Base-by-base conservation (phyloP, 2,888 invertebrate species). In the Temnothorax rugatulus region DNA sequence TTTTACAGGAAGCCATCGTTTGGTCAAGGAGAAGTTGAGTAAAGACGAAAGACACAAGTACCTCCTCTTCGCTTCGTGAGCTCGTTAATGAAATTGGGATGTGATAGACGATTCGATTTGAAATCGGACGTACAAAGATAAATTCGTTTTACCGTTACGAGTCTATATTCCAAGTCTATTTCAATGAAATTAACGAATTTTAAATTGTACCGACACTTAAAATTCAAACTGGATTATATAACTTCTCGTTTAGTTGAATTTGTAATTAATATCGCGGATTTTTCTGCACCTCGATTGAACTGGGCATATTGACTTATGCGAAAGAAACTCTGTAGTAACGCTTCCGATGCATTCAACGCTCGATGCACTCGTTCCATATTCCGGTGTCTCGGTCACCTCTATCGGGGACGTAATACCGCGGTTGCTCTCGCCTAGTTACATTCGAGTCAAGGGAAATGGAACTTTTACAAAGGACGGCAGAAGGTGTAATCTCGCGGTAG, bases 61-160 rank as follows among this genome's bases (percentile, higher is more conserved):
- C 79, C 18, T 71, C 79, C 34, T 71, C 73, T 73, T 21, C 44
- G 71, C 34, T 47, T 68, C 54, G 68, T 52, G 52, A 76, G 41
- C 44, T 79, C 59, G 73, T 79, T 71, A 79, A 79, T 71, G 79
- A 79, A 79, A 73, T 79, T 59, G 73, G 21, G 21, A 71, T 71
- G 57, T 21, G 77, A 57, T 59, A 21, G 54, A 57, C 77, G 54
- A 44, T 59, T 77, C 54, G 54, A 77, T 77, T 41, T 29, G 71
- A 79, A 79, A 71, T 71, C 7, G 57, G 44, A 59, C 15, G 57
- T 59, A 76, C 15, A 68, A 41, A 44, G 15, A n/a, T 61, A 77
- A 69, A 44, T 69, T 68, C 4, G 15, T 52, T 76, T 76, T 21
- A 34, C 29, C 21, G 21, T 75, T 47, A 50, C 11, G 15, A 75